Evolutionary conservation across 2,888 invertebrate genomes (phyloP).

Genomic region (Ommatoiulus sabulosus): DNA sequence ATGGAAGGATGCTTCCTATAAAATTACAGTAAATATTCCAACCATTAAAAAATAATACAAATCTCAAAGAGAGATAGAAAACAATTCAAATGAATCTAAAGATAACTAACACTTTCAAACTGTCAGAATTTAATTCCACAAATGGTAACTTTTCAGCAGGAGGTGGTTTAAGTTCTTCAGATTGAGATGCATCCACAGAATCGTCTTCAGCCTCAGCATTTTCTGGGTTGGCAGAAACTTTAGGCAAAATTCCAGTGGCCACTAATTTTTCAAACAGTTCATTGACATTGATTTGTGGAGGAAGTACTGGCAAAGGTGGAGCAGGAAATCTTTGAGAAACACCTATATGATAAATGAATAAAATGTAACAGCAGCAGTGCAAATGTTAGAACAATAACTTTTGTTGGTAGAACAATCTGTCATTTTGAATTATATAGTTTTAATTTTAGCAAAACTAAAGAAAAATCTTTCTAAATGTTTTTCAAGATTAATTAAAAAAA

Average conservation of each 20-base stretch:
- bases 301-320: conserved; percentile 62
- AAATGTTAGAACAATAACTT: no score
- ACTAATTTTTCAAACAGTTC: conserved; percentile 88
- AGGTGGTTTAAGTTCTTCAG: conserved; percentile 60
- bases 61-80: conserved; percentile 47
- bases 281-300: conserved; percentile 75
- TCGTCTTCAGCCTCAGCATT: not conserved
- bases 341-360: not conserved
- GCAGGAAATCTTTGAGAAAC: not conserved
- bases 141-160: conserved; percentile 60
- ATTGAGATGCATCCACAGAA: conserved; percentile 59
- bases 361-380: no score
- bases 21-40: not conserved
- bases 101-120: conserved; percentile 77
- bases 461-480: no score
- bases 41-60: conserved; percentile 48
- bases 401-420: no score
- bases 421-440: no score
- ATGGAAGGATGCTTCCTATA: conserved; percentile 79
- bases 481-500: no score
- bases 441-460: no score
- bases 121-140: conserved; percentile 77
- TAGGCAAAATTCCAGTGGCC: conserved; percentile 81
- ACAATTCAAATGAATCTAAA: not conserved
- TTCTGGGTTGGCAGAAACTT: conserved; percentile 49